Conservation (phyloP, 2,113 vertebrate species). For the Epinephelus lanceolatus region DNA sequence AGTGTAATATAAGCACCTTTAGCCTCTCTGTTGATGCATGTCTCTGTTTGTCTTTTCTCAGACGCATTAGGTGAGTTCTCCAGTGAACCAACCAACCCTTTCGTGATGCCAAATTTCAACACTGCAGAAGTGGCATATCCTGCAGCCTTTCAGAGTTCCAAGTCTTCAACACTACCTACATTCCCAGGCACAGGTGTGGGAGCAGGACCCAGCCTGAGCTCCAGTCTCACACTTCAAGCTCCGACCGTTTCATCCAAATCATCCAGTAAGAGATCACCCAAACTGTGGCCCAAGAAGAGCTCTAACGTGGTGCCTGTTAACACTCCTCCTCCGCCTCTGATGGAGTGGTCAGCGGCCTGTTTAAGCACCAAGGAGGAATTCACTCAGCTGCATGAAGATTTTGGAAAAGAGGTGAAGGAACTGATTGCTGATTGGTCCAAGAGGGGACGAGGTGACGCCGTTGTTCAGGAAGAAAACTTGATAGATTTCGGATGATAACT, state of each 20-base stretch:
- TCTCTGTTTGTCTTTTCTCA: constrained; percentile 30
- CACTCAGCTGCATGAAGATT: constrained; percentile 78
- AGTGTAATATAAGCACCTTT: background rate
- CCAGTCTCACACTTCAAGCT: constrained; percentile 43
- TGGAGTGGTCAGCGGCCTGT: constrained; percentile 48
- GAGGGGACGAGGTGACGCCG: constrained; percentile 12
- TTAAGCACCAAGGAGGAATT: constrained; percentile 71
- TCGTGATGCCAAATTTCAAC: constrained; percentile 52
- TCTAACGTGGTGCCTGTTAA: constrained; percentile 60
- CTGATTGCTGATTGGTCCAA: constrained; percentile 73
- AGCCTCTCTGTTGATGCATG: background rate
- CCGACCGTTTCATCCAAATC: constrained; percentile 45
- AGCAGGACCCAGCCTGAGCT: constrained; percentile 16
- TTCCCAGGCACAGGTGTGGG: background rate
- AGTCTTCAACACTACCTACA: background rate
- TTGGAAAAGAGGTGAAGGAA: constrained; percentile 81
- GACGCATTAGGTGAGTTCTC: constrained; percentile 60
- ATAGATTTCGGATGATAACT: constrained; percentile 75
- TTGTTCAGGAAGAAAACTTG: constrained; percentile 56
- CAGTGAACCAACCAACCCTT: constrained; percentile 32
- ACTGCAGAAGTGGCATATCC: constrained; percentile 1
- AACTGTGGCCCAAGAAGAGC: constrained; percentile 74
- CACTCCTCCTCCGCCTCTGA: constrained; percentile 15
- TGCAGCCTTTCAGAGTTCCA: background rate
- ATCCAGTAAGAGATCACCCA: constrained; percentile 74